Conservation (phyloP, 2,888 invertebrate genomes). For the Liopterus haemorrhoidalis region DNA sequence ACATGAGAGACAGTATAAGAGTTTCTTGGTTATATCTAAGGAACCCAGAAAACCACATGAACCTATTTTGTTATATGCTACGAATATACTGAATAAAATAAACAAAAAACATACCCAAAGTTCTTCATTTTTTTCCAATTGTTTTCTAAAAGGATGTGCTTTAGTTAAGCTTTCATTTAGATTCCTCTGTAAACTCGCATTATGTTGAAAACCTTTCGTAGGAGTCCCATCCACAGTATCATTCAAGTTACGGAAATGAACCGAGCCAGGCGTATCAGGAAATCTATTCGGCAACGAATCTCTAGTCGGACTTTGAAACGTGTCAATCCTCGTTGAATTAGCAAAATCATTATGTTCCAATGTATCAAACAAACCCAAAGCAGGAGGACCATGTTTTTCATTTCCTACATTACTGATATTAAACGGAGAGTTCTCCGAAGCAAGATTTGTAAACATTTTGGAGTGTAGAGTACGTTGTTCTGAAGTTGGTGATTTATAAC, state of each 20-base stretch:
- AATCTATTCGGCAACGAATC: conserved; percentile 18
- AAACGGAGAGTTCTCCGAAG: conserved; percentile 5
- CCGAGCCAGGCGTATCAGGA: conserved; percentile 7
- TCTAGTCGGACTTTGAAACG: conserved; percentile 37
- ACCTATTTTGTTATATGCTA: too few relatives aligned
- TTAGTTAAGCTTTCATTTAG: conserved; percentile 37
- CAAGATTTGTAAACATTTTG: not conserved
- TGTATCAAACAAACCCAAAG: conserved; percentile 62
- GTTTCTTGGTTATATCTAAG: too few relatives aligned
- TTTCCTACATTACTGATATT: conserved; percentile 16
- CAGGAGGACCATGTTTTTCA: conserved; percentile 63
- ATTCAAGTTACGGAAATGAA: too few relatives aligned
- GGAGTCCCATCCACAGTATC: not conserved
- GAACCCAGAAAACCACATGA: too few relatives aligned
- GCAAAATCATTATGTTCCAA: conserved; percentile 40
- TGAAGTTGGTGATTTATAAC: conserved; percentile 24
- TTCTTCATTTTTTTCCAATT: conserved; percentile 9
- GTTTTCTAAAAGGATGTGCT: conserved; percentile 14
- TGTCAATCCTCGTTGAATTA: not conserved
- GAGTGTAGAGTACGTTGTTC: conserved; percentile 26
- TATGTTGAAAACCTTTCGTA: conserved; percentile 33
- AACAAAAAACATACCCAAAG: too few relatives aligned
- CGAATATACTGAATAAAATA: too few relatives aligned
- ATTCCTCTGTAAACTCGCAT: conserved; percentile 39
- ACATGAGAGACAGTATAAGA: too few relatives aligned